A percentile compares a stretch with the other conserved stretches of the same genome.
These are phyloP conservation scores for Rhagologus leucostigma DNA, from an alignment of 2,113 vertebrate genomes.

Conservation along the genomic window DNA sequence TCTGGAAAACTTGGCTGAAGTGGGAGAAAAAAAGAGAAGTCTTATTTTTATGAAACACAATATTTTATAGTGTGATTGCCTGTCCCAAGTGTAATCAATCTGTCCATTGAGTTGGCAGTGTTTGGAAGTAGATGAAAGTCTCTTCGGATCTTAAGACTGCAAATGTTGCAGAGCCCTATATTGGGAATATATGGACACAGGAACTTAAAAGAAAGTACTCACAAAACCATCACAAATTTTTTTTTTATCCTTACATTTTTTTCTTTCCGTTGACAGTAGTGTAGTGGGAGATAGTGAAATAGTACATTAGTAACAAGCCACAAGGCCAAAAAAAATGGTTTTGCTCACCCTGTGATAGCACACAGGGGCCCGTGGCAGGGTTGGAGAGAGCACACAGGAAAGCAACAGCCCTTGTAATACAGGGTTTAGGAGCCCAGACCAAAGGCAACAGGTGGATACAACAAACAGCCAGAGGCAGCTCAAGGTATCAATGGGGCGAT, in stretches of 20 bases:
- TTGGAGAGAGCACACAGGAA: background rate
- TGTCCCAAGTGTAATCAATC: background rate
- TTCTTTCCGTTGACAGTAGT: background rate
- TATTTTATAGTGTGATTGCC: background rate
- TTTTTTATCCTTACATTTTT: background rate
- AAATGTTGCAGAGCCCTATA: background rate
- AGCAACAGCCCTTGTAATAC: background rate
- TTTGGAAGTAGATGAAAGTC: background rate
- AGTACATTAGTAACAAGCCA: background rate
- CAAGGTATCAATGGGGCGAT: constrained; percentile 42
- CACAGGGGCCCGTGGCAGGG: fast-evolving
- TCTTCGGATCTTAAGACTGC: background rate
- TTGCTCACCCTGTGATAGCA: background rate
- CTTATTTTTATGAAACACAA: background rate
- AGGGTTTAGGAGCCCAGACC: background rate
- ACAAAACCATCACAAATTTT: background rate
- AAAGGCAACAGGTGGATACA: constrained; percentile 50
- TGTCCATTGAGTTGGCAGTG: background rate
- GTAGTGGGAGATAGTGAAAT: background rate
- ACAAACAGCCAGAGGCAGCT: background rate
- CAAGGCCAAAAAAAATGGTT: background rate
- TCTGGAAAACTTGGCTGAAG: constrained; percentile 2
- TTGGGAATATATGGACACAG: background rate
- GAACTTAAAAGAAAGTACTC: background rate
- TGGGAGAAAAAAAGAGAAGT: background rate